Evolutionary conservation across 2,113 vertebrate species (phyloP).

Genomic region (Cairina moschata): DNA sequence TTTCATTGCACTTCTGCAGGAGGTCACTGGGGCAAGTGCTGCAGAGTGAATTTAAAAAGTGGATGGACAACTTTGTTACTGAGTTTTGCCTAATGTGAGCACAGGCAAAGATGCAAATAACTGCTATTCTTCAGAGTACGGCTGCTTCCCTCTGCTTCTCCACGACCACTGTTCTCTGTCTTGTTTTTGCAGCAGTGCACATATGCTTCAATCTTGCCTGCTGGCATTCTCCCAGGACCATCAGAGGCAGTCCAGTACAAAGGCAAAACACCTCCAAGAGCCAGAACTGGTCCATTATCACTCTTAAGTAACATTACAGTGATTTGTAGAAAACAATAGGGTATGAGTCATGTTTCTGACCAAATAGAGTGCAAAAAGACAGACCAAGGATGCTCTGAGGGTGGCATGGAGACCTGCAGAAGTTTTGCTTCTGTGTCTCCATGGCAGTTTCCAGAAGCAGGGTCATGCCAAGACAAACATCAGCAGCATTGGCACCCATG

Average conservation of each 20-base stretch:
- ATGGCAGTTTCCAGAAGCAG: background rate
- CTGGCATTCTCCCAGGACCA: background rate
- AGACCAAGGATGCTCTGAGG: rapidly evolving
- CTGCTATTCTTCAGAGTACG: background rate
- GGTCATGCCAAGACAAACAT: background rate
- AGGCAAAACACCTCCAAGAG: background rate
- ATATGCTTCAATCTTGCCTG: background rate
- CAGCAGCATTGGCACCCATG: rapidly evolving
- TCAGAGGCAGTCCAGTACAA: background rate
- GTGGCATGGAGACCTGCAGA: background rate
- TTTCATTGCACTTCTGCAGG: background rate
- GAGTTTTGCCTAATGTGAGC: background rate
- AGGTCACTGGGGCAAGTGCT: background rate
- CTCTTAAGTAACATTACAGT: background rate
- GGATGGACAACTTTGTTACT: background rate
- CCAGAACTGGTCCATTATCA: background rate
- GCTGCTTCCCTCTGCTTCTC: background rate
- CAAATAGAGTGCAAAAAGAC: background rate
- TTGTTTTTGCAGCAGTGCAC: background rate
- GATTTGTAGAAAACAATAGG: background rate
- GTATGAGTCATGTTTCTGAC: background rate
- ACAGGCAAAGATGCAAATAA: background rate
- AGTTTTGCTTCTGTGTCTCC: background rate
- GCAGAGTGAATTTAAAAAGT: background rate
- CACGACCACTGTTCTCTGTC: background rate